phyloP scores from a whole-genome alignment of 2,113 vertebrate genomes.

The Stegastes partitus region DNA sequence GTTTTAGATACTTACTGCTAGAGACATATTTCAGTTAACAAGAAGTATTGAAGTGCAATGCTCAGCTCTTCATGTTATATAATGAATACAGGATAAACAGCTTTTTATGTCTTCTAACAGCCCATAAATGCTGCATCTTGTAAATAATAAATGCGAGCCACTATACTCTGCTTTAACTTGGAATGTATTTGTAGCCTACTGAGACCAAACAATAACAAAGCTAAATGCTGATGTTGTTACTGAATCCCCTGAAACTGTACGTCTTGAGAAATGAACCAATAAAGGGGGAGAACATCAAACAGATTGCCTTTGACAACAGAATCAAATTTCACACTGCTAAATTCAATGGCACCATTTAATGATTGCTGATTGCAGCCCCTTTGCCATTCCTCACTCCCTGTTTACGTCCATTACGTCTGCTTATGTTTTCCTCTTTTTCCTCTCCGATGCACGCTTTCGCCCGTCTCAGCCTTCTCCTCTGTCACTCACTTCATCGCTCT shows the following conservation, averaged over 20 bases:
- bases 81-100: slow-evolving; percentile 26
- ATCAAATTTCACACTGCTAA: slow-evolving; percentile 46
- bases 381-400: slow-evolving; percentile 25
- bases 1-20: not conserved
- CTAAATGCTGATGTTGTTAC: slow-evolving; percentile 58
- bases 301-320: slow-evolving; percentile 47
- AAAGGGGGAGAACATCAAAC: slow-evolving; percentile 40
- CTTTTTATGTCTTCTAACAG: slow-evolving; percentile 22
- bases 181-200: slow-evolving; percentile 30
- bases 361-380: slow-evolving; percentile 42
- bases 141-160: slow-evolving; percentile 55
- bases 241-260: slow-evolving; percentile 28
- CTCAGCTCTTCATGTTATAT: slow-evolving; percentile 1
- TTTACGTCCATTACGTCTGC: slow-evolving; percentile 9
- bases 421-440: slow-evolving; percentile 19
- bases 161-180: slow-evolving; percentile 18
- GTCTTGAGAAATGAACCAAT: slow-evolving; percentile 59
- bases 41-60: not conserved
- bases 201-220: slow-evolving; percentile 57
- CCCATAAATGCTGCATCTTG: slow-evolving; percentile 19
- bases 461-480: not conserved
- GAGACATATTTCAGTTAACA: not conserved
- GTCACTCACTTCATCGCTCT: slow-evolving; percentile 37
- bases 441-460: not conserved
- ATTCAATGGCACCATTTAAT: slow-evolving; percentile 57